Evolutionary conservation across 2,888 invertebrate genomes (phyloP).

Genomic region (Arrhopalites spinosus): DNA sequence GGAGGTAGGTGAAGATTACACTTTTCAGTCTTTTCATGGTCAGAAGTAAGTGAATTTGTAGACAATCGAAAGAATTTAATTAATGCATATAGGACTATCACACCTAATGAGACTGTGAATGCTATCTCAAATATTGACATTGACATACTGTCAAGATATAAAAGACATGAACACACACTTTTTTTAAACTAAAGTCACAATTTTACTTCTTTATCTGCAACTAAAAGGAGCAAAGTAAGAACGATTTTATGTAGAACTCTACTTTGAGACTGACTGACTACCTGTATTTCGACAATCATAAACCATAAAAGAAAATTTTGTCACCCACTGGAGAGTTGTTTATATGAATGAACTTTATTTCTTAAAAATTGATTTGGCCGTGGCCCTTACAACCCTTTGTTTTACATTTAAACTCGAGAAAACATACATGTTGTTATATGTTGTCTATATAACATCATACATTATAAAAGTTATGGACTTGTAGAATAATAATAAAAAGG

Average conservation of each 20-base stretch:
- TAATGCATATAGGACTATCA: not conserved
- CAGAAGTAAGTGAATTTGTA: no score
- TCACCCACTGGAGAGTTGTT: no score
- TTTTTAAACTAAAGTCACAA: not conserved
- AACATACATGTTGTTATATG: not conserved
- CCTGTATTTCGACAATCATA: no score
- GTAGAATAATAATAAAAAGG: no score
- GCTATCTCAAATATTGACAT: not conserved
- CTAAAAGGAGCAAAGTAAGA: not conserved
- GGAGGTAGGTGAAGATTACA: conserved; percentile 42
- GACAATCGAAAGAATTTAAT: not conserved
- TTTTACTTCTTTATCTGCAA: not conserved
- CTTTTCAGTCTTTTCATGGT: not conserved
- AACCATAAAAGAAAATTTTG: no score
- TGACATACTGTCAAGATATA: no score
- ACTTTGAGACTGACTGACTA: no score
- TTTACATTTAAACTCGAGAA: no score
- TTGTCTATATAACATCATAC: not conserved
- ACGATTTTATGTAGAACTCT: not conserved
- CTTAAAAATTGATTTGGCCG: no score
- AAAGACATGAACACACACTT: not conserved
- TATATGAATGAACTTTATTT: no score
- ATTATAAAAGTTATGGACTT: not conserved
- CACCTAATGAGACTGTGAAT: not conserved
- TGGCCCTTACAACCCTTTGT: no score